Evolutionary conservation across 2,888 invertebrate genomes (phyloP).

Genomic region (Chaetogeoica ovagalla): DNA sequence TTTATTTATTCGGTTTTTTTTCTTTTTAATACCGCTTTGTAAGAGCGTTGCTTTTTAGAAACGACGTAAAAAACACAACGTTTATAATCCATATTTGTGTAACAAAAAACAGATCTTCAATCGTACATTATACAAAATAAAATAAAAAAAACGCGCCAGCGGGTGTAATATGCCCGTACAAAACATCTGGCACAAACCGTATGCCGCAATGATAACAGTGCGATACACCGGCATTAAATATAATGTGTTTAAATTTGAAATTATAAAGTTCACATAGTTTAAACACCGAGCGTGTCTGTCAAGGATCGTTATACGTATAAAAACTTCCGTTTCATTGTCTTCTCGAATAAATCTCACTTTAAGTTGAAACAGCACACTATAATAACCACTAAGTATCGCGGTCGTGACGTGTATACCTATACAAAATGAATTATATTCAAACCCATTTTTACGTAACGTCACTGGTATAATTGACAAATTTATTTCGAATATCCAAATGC

Average conservation of each 20-base stretch:
- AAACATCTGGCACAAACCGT: constrained; percentile 28
- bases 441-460: too few relatives aligned
- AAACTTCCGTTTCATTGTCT: background rate
- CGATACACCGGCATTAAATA: too few relatives aligned
- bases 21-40: background rate
- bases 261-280: background rate
- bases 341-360: background rate
- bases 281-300: background rate
- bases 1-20: background rate
- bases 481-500: too few relatives aligned
- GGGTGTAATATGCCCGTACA: background rate
- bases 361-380: too few relatives aligned
- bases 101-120: constrained; percentile 2
- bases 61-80: background rate
- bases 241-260: background rate
- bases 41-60: background rate
- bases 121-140: background rate
- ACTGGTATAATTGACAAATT: too few relatives aligned
- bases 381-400: too few relatives aligned
- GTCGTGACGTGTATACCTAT: too few relatives aligned
- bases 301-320: background rate
- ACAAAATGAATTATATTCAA: too few relatives aligned
- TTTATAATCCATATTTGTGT: background rate
- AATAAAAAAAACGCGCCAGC: background rate
- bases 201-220: background rate